These are phyloP conservation scores for Doryteuthis pealeii DNA, from an alignment of 1,140 invertebrate genomes.

Conservation along the genomic window DNA sequence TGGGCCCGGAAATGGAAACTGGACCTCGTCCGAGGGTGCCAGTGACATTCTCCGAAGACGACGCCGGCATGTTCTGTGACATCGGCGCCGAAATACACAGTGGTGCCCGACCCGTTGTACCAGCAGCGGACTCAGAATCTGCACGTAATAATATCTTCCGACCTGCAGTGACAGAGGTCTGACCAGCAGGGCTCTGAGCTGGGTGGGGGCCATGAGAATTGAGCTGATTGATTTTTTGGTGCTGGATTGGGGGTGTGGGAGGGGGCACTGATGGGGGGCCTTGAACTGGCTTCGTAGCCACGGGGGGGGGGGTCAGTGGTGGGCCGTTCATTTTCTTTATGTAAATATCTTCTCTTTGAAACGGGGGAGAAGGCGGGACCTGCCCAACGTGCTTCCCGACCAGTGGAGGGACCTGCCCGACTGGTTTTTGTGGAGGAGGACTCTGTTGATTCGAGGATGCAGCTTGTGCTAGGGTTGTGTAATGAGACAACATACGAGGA, in stretches of 20 bases:
- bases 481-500: slow-evolving; percentile 1
- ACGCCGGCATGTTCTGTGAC: slow-evolving; percentile 23
- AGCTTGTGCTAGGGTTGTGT: not conserved
- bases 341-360: slow-evolving; percentile 18
- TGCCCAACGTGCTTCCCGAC: not conserved
- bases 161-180: not conserved
- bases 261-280: slow-evolving; percentile 13
- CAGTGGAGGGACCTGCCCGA: not conserved
- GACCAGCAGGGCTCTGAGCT: slow-evolving; percentile 9
- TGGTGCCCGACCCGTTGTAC: slow-evolving; percentile 11
- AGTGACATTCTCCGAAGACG: not conserved
- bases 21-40: slow-evolving; percentile 20
- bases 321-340: slow-evolving; percentile 13
- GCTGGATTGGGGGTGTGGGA: slow-evolving; percentile 12
- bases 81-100: slow-evolving; percentile 17
- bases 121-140: not conserved
- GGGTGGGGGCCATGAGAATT: not conserved
- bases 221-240: slow-evolving; percentile 6
- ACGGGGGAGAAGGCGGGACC: slow-evolving; percentile 24
- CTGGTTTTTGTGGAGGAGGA: not conserved
- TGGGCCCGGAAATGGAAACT: slow-evolving; percentile 21
- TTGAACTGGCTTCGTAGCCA: slow-evolving; percentile 10
- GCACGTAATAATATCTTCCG: not conserved
- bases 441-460: not conserved
- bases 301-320: slow-evolving; percentile 16